phyloP scores from a whole-genome alignment of 1,140 invertebrate genomes.

The Oppia nitens region DNA sequence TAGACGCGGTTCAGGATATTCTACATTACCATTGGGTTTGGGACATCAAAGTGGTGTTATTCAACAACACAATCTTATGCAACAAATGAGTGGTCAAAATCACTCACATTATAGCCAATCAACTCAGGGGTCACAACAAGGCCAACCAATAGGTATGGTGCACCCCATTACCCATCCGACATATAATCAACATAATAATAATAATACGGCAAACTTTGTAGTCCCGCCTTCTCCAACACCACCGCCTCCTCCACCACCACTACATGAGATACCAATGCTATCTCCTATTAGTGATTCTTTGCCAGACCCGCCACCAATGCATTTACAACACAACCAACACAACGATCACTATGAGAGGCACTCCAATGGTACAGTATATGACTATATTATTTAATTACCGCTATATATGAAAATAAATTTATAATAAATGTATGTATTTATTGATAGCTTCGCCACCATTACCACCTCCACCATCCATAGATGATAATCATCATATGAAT shows the following conservation, averaged over 20 bases:
- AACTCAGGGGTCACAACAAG: no score
- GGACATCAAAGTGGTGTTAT: not conserved
- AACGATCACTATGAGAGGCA: not conserved
- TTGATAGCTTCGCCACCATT: conserved; percentile 44
- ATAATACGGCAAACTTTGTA: not conserved
- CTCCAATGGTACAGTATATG: not conserved
- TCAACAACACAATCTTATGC: not conserved
- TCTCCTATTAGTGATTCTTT: conserved; percentile 2
- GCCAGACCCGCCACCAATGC: conserved; percentile 18
- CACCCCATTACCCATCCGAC: conserved; percentile 38
- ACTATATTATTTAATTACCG: not conserved
- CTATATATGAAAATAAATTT: no score
- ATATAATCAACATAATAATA: conserved; percentile 2
- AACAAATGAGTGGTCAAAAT: not conserved
- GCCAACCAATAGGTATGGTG: conserved; percentile 43
- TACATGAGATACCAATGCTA: not conserved
- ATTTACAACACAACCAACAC: conserved; percentile 2
- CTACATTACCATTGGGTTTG: conserved; percentile 31
- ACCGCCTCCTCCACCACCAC: conserved; percentile 37
- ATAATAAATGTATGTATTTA: not conserved
- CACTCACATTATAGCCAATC: not conserved
- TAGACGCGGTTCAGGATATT: conserved; percentile 49
- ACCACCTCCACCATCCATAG: conserved; percentile 60
- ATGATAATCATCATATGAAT: conserved; percentile 30
- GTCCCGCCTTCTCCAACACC: conserved; percentile 45